Conservation (phyloP, 2,888 invertebrate species). For the Asteroscopus sphinx region DNA sequence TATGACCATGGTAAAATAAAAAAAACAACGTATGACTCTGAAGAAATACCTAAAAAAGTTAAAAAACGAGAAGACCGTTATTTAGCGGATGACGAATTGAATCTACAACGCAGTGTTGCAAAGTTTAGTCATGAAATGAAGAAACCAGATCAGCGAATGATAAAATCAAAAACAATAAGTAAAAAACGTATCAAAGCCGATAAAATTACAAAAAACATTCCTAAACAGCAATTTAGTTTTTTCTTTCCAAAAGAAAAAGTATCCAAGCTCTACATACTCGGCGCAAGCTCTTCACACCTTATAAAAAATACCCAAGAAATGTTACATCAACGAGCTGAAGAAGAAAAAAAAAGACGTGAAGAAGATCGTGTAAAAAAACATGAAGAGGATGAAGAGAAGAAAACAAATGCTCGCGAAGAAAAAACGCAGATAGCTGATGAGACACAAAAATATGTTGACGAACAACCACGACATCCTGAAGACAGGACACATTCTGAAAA, state of each 20-base stretch:
- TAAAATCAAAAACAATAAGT: constrained; percentile 5
- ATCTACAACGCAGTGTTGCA: constrained; percentile 16
- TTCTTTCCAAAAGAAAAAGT: constrained; percentile 63
- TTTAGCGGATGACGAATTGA: constrained; percentile 5
- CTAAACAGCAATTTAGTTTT: constrained; percentile 56
- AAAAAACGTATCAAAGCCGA: neutral
- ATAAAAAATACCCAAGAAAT: constrained; percentile 69
- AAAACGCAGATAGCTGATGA: constrained; percentile 29
- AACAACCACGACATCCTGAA: constrained; percentile 35
- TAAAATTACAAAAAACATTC: neutral
- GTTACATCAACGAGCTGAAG: constrained; percentile 13
- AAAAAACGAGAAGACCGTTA: neutral
- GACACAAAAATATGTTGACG: constrained; percentile 8
- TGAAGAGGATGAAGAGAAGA: constrained; percentile 24
- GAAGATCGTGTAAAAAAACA: constrained; percentile 43
- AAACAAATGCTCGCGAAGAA: constrained; percentile 37
- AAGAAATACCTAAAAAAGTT: neutral
- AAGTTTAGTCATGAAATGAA: constrained; percentile 2
- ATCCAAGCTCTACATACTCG: constrained; percentile 18
- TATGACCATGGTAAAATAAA: constrained; percentile 6
- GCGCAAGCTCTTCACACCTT: constrained; percentile 71
- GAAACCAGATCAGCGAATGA: neutral
- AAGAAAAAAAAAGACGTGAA: constrained; percentile 9
- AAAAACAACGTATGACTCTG: neutral
- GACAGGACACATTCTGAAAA: constrained; percentile 35